These are phyloP conservation scores for Cepaea hortensis DNA, from an alignment of 2,888 invertebrate species.

Conservation along the genomic window DNA sequence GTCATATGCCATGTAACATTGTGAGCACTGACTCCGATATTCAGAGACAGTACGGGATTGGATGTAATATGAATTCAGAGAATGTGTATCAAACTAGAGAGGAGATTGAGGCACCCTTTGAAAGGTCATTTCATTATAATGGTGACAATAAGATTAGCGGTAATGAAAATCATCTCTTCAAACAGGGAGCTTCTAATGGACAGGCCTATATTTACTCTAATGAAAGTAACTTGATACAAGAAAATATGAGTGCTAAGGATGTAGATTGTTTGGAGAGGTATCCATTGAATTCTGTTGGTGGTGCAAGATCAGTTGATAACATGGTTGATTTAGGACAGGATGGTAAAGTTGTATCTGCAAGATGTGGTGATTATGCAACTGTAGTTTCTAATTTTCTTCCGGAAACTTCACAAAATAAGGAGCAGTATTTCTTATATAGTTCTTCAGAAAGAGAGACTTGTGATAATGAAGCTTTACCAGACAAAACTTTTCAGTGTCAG, in stretches of 20 bases:
- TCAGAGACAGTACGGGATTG: background rate
- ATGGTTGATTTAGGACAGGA: background rate
- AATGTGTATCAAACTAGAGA: constrained; percentile 10
- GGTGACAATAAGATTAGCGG: background rate
- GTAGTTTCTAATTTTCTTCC: constrained; percentile 27
- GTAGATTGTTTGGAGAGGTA: background rate
- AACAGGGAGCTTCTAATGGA: background rate
- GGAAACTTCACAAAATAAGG: constrained; percentile 7
- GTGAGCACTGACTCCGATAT: background rate
- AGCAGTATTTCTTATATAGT: background rate
- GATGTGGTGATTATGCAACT: background rate
- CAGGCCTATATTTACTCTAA: background rate
- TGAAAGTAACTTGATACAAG: background rate
- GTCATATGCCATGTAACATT: background rate
- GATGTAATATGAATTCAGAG: background rate
- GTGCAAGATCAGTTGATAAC: background rate
- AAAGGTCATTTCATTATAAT: background rate
- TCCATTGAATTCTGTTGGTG: background rate
- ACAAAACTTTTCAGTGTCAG: background rate
- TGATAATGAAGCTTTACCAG: background rate
- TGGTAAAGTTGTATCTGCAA: background rate
- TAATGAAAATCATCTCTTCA: background rate
- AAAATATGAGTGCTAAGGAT: background rate
- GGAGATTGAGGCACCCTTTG: background rate
- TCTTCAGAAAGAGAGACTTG: background rate